phyloP scores from a whole-genome alignment of 2,113 vertebrate genomes.

The Prietella phreatophila region DNA sequence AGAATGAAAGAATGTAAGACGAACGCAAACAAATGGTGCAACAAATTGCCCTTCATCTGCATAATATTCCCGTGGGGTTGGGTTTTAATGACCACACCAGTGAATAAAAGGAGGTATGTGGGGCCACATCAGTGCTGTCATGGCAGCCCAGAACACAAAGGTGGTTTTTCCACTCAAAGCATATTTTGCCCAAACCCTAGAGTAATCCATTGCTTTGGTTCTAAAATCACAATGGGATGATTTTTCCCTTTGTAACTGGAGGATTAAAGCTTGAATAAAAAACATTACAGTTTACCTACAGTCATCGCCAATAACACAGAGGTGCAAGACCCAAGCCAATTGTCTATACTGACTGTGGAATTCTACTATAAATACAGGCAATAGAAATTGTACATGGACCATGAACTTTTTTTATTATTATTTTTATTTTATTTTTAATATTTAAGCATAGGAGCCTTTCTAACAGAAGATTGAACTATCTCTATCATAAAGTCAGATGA shows the following conservation, averaged over 20 bases:
- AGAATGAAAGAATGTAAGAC: background rate
- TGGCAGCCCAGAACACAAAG: background rate
- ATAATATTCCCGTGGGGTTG: background rate
- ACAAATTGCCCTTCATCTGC: background rate
- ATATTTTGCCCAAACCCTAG: background rate
- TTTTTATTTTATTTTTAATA: background rate
- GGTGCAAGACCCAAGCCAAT: background rate
- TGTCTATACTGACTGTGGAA: background rate
- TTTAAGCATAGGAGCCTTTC: background rate
- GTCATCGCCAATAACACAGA: background rate
- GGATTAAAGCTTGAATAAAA: background rate
- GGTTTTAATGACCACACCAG: background rate
- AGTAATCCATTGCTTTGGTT: background rate
- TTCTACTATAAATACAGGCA: background rate
- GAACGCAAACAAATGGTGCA: background rate
- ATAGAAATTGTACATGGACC: background rate
- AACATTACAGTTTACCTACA: background rate
- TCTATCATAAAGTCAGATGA: background rate
- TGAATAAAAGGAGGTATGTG: background rate
- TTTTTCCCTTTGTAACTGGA: background rate
- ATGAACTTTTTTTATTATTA: background rate
- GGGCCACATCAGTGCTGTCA: background rate
- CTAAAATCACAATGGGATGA: background rate
- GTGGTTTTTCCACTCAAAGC: background rate
- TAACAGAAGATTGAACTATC: background rate